A percentile compares a stretch with the other conserved stretches of the same genome.
Conservation (phyloP, 2,888 invertebrate species). For the Drepana falcataria region DNA sequence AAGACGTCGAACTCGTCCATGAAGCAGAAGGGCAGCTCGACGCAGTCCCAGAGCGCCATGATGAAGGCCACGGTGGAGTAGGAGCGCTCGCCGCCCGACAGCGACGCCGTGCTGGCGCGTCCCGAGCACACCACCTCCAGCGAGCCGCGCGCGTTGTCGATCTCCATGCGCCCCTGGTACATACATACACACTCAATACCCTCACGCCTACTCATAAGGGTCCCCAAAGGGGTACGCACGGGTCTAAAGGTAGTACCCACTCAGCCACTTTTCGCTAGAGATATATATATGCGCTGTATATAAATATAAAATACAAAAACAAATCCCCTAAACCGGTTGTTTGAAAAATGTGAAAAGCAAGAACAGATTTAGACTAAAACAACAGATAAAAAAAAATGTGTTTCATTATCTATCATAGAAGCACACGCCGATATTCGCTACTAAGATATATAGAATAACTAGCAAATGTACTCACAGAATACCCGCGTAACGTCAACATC, state of each 20-base stretch:
- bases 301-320: too few relatives aligned
- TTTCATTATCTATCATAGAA: too few relatives aligned
- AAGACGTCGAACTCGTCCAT: constrained; percentile 98
- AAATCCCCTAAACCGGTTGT: too few relatives aligned
- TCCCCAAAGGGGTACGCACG: too few relatives aligned
- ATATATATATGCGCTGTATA: neutral
- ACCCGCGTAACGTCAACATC: constrained; percentile 76
- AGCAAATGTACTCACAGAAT: constrained; percentile 60
- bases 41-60: constrained; percentile 94
- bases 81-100: constrained; percentile 97
- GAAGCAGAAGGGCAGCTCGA: constrained; percentile 94
- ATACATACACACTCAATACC: neutral
- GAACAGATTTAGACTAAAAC: too few relatives aligned
- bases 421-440: too few relatives aligned
- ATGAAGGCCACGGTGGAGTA: constrained; percentile 97
- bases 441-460: too few relatives aligned
- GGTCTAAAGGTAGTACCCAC: too few relatives aligned
- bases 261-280: too few relatives aligned
- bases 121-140: constrained; percentile 55
- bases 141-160: constrained; percentile 48
- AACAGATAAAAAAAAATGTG: too few relatives aligned
- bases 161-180: constrained; percentile 75
- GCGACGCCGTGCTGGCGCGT: constrained; percentile 71
- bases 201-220: neutral
- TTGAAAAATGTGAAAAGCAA: too few relatives aligned